Percentiles rank a stretch among this genome's conserved stretches.
Conservation (phyloP, 2,113 vertebrate species). For the Trogon melanurus region DNA sequence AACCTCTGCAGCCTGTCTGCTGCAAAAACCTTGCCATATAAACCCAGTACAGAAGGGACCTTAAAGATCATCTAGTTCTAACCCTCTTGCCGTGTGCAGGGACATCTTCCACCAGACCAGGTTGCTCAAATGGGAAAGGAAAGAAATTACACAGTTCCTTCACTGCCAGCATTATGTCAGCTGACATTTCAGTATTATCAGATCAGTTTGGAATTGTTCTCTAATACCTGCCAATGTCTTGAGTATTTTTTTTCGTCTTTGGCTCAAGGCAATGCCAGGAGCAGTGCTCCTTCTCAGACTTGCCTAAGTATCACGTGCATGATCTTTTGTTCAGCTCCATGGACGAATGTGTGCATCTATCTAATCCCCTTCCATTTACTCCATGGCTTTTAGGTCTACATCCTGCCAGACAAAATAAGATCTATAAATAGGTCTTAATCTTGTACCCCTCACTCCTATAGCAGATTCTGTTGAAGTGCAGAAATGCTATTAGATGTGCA, state of each 20-base stretch:
- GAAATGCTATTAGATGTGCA: not conserved
- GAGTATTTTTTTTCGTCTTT: not conserved
- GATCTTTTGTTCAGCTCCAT: not conserved
- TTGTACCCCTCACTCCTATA: not conserved
- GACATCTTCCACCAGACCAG: not conserved
- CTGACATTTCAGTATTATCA: not conserved
- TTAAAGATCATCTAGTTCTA: not conserved
- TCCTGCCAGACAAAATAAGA: not conserved
- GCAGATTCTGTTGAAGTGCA: not conserved
- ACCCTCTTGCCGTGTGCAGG: not conserved
- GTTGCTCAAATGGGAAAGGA: not conserved
- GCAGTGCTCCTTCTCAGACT: not conserved
- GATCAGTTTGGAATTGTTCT: not conserved
- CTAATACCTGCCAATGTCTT: not conserved
- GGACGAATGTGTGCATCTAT: not conserved
- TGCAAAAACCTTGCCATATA: too few species aligned
- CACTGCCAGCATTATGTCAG: not conserved
- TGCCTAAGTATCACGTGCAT: not conserved
- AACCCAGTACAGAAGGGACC: too few species aligned
- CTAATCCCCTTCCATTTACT: not conserved
- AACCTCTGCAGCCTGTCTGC: too few species aligned
- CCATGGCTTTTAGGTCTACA: not conserved
- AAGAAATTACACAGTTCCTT: not conserved
- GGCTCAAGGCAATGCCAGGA: not conserved
- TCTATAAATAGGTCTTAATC: conserved; percentile 15